Conservation (phyloP, 2,888 invertebrate species). For the Luperina testacea region DNA sequence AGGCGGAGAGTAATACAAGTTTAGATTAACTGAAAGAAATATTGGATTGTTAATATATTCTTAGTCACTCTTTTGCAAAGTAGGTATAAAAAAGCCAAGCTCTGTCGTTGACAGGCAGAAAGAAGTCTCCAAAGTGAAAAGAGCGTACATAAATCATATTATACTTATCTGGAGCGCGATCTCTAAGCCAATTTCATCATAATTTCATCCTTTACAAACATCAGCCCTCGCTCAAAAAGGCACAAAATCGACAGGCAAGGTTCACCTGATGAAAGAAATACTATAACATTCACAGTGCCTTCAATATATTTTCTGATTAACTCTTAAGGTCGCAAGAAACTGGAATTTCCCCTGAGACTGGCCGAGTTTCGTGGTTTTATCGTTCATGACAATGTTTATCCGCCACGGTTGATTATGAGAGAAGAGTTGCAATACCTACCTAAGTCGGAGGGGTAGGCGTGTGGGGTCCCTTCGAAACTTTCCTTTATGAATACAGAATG, state of each 20-base stretch:
- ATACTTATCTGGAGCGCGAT: constrained; percentile 40
- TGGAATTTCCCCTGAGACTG: constrained; percentile 78
- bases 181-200: constrained; percentile 40
- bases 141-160: constrained; percentile 38
- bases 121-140: constrained; percentile 35
- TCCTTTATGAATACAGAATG: constrained; percentile 59
- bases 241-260: constrained; percentile 55
- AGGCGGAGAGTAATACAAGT: not conserved
- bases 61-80: not conserved
- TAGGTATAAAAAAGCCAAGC: constrained; percentile 3
- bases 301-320: constrained; percentile 75
- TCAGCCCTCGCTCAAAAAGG: constrained; percentile 37
- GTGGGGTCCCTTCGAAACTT: constrained; percentile 51
- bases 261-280: constrained; percentile 68
- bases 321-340: constrained; percentile 71
- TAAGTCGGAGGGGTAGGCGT: constrained; percentile 14
- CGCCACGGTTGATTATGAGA: constrained; percentile 66
- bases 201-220: constrained; percentile 59
- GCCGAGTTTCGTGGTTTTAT: constrained; percentile 73
- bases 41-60: constrained; percentile 21
- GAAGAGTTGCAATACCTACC: constrained; percentile 37
- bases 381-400: constrained; percentile 75
- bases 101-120: constrained; percentile 17
- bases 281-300: constrained; percentile 49
- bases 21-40: constrained; percentile 21